Evolutionary conservation across 2,113 vertebrate species (phyloP), one percentile per base, ranked within the genome.

Genomic region (Amblyornis subalaris): DNA sequence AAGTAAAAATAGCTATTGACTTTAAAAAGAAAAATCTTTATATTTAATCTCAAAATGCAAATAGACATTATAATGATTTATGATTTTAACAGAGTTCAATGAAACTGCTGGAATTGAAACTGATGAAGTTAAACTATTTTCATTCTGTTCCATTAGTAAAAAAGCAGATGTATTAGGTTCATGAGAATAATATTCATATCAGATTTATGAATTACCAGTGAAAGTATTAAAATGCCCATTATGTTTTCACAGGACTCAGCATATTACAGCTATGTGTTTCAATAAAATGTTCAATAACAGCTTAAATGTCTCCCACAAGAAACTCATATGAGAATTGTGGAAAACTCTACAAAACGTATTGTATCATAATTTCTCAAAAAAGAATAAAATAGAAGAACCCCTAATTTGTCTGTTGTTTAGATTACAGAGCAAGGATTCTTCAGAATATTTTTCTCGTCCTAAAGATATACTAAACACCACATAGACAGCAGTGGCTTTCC

Each of bases 21-120:
- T 93, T 74, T 61, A 14, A 3, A 55, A 44, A 71, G 36, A 70
- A 44, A 57, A 73, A 61, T 38, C 38, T 67, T 38, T 57, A 53
- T 73, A 51, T 71, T 88, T 85, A 75, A 84, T 91, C 20, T 91
- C 54, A 91, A 73, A 93, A 90, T 83, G 40, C 42, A 88, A 94
- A 45, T 57, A 88, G 24, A 70, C 19, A 67, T 77, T 76, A 55
- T 38, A 95, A 42, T 15, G 21, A 76, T 90, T 82, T 44, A 25
- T 5, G 1, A 72, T 76, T 95, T 93, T 67, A 73, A 57, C 17
- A 74, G 64, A 78, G 14, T 58, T 91, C 36, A 75, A 4, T 67
- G 5, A 66, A 12, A 62, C 50, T 84, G 17, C 8, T 65, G 8
- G 60, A 93, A 94, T 14, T 57, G 25, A 76, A 64, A 80, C 36